Evolutionary conservation across 2,888 invertebrate genomes (phyloP).

Genomic region (Argyresthia goedartella): DNA sequence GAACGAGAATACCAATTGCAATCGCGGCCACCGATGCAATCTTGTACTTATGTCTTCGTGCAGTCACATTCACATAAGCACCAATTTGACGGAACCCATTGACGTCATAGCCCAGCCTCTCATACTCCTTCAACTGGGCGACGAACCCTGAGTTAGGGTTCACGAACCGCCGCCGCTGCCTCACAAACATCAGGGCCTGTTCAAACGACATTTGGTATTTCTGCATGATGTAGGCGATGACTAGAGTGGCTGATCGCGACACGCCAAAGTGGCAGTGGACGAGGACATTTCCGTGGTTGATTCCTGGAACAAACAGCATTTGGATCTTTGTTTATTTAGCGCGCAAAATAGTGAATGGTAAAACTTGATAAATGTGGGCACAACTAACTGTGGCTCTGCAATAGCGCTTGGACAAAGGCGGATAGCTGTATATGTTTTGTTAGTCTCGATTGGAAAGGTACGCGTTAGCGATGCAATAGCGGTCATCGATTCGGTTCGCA

Average conservation of each 20-base stretch:
- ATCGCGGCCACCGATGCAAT: constrained; percentile 49
- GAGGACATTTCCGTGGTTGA: constrained; percentile 79
- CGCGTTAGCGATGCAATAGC: too few relatives aligned
- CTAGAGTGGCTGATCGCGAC: constrained; percentile 93
- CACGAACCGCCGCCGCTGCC: constrained; percentile 87
- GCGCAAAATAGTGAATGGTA: too few relatives aligned
- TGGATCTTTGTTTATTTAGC: too few relatives aligned
- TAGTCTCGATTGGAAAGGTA: too few relatives aligned
- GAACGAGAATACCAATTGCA: constrained; percentile 42
- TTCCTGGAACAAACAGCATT: too few relatives aligned
- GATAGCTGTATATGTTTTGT: too few relatives aligned
- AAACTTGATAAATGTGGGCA: too few relatives aligned
- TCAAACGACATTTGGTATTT: constrained; percentile 85
- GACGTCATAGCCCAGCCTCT: constrained; percentile 43
- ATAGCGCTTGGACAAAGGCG: too few relatives aligned
- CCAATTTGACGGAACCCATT: constrained; percentile 42
- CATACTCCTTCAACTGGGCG: constrained; percentile 85
- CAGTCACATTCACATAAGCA: constrained; percentile 48
- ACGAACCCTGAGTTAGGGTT: constrained; percentile 97
- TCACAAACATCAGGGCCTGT: constrained; percentile 90
- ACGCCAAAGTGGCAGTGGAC: constrained; percentile 97
- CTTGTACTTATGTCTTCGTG: constrained; percentile 48
- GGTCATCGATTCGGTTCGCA: too few relatives aligned
- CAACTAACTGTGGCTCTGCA: too few relatives aligned
- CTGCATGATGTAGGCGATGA: constrained; percentile 95